Base-by-base conservation (phyloP, 2,113 vertebrate species). In the Cryptoleucopteryx plumbea region DNA sequence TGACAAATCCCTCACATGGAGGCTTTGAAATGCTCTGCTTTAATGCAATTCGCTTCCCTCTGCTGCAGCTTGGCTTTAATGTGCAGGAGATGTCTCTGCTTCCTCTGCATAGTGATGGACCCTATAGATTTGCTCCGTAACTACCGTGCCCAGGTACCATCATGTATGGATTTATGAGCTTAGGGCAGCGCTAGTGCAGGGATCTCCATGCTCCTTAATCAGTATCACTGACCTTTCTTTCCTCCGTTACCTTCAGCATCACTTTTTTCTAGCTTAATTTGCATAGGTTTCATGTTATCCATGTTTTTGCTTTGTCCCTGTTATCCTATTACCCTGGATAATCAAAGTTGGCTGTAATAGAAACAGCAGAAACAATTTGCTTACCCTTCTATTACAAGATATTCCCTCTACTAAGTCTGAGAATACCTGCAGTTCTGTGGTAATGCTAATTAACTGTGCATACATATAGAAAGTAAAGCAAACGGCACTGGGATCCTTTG, bases 281-380 rank as follows among this genome's bases (percentile, higher is more conserved):
- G 84, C 90, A 91, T 91, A 90, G 62, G 70, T 94, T 95, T 93
- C 81, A 79, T 85, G 96, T 91, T 93, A 79, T 87, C 87, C 78
- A 5, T 85, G 91, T 89, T 96, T 96, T 95, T 85, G 66, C 93
- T 96, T 96, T 96, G 90, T 96, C 87, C 94, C 93, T 95, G 84
- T 96, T 97, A 97, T 95, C 96, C 94, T 90, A 96, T 96, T 96
- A 95, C 89, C 84, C 93, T 68, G 91, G 96, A 75, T 97, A 97
- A 97, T 97, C 96, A 91, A 97, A 97, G 91, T 18, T 90, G 87
- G 73, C 91, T 96, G 89, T 95, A 97, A 96, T 75, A 85, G 94
- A 94, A 94, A 71, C 83, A 86, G 83, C 94, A 91, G 94, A 97
- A 97, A 95, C 91, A 94, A 95, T 96, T 95, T 93, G 96, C 94